Percentiles rank a stretch among this genome's conserved stretches.
phyloP scores from a whole-genome alignment of 2,888 invertebrate genomes.

The Temnothorax rugatulus region DNA sequence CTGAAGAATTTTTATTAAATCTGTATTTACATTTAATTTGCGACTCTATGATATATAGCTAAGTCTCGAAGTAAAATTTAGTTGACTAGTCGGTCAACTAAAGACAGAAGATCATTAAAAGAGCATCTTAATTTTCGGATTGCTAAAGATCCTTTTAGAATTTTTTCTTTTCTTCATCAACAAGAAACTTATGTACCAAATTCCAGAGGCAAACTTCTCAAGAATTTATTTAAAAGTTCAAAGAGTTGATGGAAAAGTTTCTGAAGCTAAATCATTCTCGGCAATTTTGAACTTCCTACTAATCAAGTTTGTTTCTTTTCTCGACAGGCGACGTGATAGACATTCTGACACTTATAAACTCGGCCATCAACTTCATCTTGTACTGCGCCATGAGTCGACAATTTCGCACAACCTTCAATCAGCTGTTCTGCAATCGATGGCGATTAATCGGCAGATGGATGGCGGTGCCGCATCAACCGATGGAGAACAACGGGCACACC shows the following conservation, averaged over 20 bases:
- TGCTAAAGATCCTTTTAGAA: background rate
- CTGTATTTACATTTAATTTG: background rate
- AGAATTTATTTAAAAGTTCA: slow-evolving; percentile 19
- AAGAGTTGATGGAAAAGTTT: slow-evolving; percentile 22
- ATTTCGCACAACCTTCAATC: slow-evolving; percentile 93
- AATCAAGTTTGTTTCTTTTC: slow-evolving; percentile 43
- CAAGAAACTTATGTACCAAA: slow-evolving; percentile 29
- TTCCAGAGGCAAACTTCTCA: background rate
- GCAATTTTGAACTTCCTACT: slow-evolving; percentile 4
- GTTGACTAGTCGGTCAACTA: background rate
- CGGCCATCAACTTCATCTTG: slow-evolving; percentile 96
- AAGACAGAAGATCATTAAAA: background rate
- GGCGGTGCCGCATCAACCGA: slow-evolving; percentile 79
- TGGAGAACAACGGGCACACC: slow-evolving; percentile 82
- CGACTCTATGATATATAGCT: background rate
- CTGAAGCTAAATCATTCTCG: background rate
- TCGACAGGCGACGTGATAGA: slow-evolving; percentile 92
- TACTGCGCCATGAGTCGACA: slow-evolving; percentile 98
- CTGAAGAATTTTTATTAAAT: background rate
- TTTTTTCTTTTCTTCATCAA: slow-evolving; percentile 6
- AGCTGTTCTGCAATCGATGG: slow-evolving; percentile 88
- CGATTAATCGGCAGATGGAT: slow-evolving; percentile 80
- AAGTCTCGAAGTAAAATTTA: slow-evolving; percentile 1
- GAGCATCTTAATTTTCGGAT: slow-evolving; percentile 2
- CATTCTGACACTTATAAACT: slow-evolving; percentile 95